These are phyloP conservation scores for Bursaphelenchus okinawaensis DNA, from an alignment of 2,888 invertebrate species.

Conservation along the genomic window DNA sequence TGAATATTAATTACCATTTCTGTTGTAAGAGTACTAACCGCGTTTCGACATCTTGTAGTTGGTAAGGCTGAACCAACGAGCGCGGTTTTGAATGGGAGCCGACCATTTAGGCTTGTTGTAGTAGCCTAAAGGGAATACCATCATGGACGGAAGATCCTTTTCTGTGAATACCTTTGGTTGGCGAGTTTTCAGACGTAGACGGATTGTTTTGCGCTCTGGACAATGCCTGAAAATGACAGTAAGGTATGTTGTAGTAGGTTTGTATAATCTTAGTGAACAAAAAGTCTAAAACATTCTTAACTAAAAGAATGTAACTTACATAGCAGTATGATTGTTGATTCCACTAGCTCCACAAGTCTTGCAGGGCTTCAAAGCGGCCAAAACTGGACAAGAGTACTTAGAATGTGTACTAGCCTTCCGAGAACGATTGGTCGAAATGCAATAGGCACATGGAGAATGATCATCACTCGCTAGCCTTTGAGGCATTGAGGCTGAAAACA, in stretches of 20 bases:
- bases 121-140: neutral
- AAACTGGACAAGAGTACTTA: neutral
- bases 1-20: no score
- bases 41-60: no score
- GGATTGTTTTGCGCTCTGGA: neutral
- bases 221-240: neutral
- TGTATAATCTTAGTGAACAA: no score
- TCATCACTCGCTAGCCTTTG: no score
- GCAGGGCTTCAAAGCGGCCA: constrained; percentile 2
- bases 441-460: neutral
- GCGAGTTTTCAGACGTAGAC: neutral
- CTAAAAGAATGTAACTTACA: no score
- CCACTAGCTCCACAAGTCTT: neutral
- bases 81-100: no score
- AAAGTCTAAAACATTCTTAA: no score
- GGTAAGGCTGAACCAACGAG: no score
- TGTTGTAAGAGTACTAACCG: no score
- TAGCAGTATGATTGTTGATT: neutral
- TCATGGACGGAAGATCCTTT: neutral
- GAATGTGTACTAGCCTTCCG: neutral
- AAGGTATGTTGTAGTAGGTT: no score
- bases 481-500: no score
- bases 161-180: neutral
- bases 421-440: neutral
- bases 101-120: neutral